Percentiles rank a stretch among this genome's conserved stretches.
Evolutionary conservation across 2,113 vertebrate species (phyloP).

Genomic region (Psittacara wagleri): DNA sequence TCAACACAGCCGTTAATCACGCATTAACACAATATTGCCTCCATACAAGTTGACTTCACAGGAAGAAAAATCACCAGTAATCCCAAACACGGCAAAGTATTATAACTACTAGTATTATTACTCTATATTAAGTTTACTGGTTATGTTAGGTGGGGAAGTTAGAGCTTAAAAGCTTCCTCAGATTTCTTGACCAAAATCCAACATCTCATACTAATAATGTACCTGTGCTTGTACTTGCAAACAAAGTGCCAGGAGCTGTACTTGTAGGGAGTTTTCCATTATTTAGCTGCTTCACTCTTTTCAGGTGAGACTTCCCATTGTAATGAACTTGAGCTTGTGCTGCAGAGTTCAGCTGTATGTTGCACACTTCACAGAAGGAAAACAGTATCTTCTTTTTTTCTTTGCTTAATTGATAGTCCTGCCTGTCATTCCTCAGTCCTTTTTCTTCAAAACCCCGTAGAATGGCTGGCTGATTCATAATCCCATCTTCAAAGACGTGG

Average conservation of each 20-base stretch:
- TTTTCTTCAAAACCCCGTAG: constrained; percentile 79
- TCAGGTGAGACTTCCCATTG: constrained; percentile 93
- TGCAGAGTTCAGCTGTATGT: constrained; percentile 92
- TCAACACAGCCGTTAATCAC: neutral
- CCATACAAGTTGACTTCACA: neutral
- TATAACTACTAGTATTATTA: neutral
- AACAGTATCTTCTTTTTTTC: constrained; percentile 87
- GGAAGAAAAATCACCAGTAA: neutral
- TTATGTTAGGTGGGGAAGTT: neutral
- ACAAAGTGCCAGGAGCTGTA: constrained; percentile 34
- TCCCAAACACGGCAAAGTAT: neutral
- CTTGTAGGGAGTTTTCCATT: constrained; percentile 77
- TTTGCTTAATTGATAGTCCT: constrained; percentile 75
- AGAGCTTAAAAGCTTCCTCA: neutral
- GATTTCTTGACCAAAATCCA: neutral
- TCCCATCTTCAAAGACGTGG: constrained; percentile 81
- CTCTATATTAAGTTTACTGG: neutral
- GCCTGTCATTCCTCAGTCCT: constrained; percentile 71
- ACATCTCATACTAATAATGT: neutral
- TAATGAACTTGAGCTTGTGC: constrained; percentile 94
- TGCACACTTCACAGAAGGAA: constrained; percentile 94
- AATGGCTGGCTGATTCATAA: constrained; percentile 80
- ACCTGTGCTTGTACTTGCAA: constrained; percentile 79
- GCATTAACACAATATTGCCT: neutral
- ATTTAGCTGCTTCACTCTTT: constrained; percentile 87